Percentiles rank a stretch among this genome's conserved stretches.
These are phyloP conservation scores for Setipinna tenuifilis DNA, from an alignment of 2,797 vertebrate genomes.

Conservation along the genomic window DNA sequence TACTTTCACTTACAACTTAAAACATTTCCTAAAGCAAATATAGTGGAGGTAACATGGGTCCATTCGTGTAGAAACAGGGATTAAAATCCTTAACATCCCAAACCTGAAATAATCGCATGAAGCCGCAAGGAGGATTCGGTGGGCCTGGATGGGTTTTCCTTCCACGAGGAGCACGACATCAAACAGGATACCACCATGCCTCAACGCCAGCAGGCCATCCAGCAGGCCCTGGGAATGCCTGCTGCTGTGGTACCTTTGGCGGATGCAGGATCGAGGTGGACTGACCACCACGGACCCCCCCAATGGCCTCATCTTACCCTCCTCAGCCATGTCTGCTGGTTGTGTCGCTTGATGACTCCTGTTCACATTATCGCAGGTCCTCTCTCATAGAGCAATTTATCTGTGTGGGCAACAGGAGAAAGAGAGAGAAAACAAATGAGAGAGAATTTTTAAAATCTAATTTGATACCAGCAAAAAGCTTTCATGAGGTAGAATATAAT, in stretches of 20 bases:
- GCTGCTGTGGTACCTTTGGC: constrained; percentile 82
- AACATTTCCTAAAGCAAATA: too few relatives aligned
- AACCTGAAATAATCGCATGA: constrained; percentile 96
- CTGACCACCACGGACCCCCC: constrained; percentile 64
- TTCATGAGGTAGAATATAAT: too few relatives aligned
- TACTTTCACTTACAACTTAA: too few relatives aligned
- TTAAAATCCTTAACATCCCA: too few relatives aligned
- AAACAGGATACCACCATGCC: constrained; percentile 85
- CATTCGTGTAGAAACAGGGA: too few relatives aligned
- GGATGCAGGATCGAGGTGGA: constrained; percentile 66
- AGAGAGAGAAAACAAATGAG: too few relatives aligned
- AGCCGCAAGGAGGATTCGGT: constrained; percentile 93
- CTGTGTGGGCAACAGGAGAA: not conserved
- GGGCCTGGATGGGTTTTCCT: constrained; percentile 85
- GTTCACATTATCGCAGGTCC: not conserved
- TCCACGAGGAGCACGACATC: constrained; percentile 93
- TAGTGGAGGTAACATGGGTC: too few relatives aligned
- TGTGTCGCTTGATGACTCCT: constrained; percentile 48
- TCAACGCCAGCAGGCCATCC: constrained; percentile 84
- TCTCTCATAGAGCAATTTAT: not conserved
- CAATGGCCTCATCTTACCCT: constrained; percentile 67
- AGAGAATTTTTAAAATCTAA: not conserved
- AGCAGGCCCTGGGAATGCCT: constrained; percentile 86
- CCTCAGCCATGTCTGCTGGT: constrained; percentile 77
- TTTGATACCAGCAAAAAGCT: not conserved